phyloP scores from a whole-genome alignment of 2,797 vertebrate species.

The Fundulus diaphanus region DNA sequence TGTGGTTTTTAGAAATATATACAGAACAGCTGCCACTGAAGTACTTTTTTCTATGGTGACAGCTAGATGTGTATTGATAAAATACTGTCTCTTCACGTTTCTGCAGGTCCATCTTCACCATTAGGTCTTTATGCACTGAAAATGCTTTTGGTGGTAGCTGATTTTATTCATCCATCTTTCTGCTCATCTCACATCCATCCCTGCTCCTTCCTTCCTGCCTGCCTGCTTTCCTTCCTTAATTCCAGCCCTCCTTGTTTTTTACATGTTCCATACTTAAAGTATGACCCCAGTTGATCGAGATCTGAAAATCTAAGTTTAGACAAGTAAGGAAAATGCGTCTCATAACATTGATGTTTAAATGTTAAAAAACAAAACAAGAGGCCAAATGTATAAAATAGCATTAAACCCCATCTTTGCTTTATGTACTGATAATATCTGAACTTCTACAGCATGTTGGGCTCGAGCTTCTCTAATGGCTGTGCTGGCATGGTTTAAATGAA shows the following conservation, averaged over 20 bases:
- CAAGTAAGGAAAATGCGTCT: neutral
- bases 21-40: neutral
- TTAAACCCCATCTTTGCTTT: neutral
- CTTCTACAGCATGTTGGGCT: neutral
- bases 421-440: neutral
- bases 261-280: neutral
- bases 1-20: neutral
- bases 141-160: neutral
- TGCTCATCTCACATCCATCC: neutral
- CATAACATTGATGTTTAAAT: neutral
- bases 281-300: neutral
- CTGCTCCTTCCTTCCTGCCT: neutral
- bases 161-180: neutral
- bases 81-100: neutral
- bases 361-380: too few relatives aligned
- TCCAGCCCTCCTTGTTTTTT: too few relatives aligned
- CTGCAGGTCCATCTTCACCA: neutral
- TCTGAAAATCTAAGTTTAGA: neutral
- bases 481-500: constrained; percentile 1
- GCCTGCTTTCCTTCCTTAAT: too few relatives aligned
- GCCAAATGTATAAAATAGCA: neutral
- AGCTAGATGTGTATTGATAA: neutral
- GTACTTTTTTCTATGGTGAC: neutral
- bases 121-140: neutral
- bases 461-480: neutral